Evolutionary conservation across 2,888 invertebrate genomes (phyloP).

Genomic region (Erebia palarica): DNA sequence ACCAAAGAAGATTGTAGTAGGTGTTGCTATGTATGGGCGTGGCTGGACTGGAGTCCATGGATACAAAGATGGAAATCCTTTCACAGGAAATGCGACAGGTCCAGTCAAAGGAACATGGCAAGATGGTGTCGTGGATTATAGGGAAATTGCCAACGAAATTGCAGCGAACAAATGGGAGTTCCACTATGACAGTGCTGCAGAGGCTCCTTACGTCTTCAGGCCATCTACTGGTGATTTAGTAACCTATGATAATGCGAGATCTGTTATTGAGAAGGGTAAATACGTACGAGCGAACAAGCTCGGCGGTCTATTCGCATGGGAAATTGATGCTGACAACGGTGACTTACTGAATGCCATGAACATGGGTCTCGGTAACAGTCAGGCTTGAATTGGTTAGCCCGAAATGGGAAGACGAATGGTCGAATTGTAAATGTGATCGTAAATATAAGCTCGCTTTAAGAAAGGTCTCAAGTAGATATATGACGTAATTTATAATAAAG

Average conservation of each 20-base stretch:
- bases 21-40: conserved; percentile 77
- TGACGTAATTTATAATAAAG: conserved; percentile 41
- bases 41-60: conserved; percentile 73
- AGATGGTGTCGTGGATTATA: conserved; percentile 76
- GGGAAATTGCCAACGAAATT: conserved; percentile 72
- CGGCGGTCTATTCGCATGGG: conserved; percentile 76
- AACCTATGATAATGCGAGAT: conserved; percentile 74
- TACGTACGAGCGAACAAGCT: conserved; percentile 75
- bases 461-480: conserved; percentile 53
- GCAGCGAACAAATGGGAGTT: conserved; percentile 74
- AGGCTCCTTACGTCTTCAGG: conserved; percentile 76
- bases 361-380: conserved; percentile 70
- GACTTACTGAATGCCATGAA: conserved; percentile 77
- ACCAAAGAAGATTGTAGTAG: conserved; percentile 73
- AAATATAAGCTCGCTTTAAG: conserved; percentile 45
- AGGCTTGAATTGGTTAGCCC: conserved; percentile 41
- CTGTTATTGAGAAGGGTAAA: conserved; percentile 75
- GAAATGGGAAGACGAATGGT: conserved; percentile 22
- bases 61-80: conserved; percentile 67
- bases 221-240: conserved; percentile 70
- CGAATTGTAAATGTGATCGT: conserved; percentile 47
- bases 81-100: conserved; percentile 73
- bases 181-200: conserved; percentile 71
- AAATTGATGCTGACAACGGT: conserved; percentile 76
- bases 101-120: conserved; percentile 78